Percentiles rank a stretch among this genome's conserved stretches.
These are phyloP conservation scores for Augiades crinisus DNA, from an alignment of 2,888 invertebrate genomes.

Conservation along the genomic window DNA sequence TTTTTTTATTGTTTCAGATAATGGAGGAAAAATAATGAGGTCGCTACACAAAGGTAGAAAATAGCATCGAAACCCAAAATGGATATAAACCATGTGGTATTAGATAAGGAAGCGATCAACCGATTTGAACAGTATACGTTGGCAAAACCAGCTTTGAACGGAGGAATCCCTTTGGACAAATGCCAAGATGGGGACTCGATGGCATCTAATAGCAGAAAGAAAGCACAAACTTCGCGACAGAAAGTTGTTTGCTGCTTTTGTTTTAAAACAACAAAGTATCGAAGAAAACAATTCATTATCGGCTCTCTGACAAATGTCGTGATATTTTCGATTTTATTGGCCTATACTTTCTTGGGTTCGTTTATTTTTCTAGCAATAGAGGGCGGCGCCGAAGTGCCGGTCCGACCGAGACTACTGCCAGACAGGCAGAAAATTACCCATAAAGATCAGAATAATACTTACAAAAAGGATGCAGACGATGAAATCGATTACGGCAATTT, in stretches of 20 bases:
- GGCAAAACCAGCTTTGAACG: conserved; percentile 74
- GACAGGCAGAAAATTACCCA: conserved; percentile 73
- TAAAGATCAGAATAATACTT: conserved; percentile 71
- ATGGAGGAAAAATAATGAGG: conserved; percentile 52
- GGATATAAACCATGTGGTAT: conserved; percentile 75
- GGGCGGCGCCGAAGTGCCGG: conserved; percentile 83
- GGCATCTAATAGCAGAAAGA: conserved; percentile 75
- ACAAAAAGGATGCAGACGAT: conserved; percentile 63
- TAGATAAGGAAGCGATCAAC: conserved; percentile 77
- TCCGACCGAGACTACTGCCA: conserved; percentile 70
- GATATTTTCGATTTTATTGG: conserved; percentile 90
- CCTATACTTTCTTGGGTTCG: conserved; percentile 89
- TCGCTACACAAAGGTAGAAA: conserved; percentile 50
- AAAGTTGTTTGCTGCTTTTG: conserved; percentile 80
- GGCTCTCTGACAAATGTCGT: conserved; percentile 90
- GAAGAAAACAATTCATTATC: conserved; percentile 84
- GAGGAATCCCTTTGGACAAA: conserved; percentile 76
- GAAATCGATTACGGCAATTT: conserved; percentile 65
- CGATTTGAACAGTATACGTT: conserved; percentile 76
- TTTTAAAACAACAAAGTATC: conserved; percentile 78
- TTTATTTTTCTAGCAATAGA: conserved; percentile 93
- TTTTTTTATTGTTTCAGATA: conserved; percentile 68
- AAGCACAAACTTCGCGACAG: conserved; percentile 70
- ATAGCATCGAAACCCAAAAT: conserved; percentile 55
- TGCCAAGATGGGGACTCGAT: conserved; percentile 78